Evolutionary conservation across 2,888 invertebrate species (phyloP).

Genomic region (Sialis fuliginosa): DNA sequence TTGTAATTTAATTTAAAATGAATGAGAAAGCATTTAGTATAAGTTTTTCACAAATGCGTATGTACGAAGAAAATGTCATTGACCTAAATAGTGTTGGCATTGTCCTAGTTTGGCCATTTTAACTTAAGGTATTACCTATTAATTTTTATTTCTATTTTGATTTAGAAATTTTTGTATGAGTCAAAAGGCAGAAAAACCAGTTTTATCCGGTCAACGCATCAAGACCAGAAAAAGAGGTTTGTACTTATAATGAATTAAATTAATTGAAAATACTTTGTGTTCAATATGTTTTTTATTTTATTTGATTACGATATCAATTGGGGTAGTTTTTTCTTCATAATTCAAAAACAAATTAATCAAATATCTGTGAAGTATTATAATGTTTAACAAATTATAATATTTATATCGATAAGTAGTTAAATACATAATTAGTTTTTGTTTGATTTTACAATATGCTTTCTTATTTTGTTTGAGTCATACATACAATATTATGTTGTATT

Average conservation of each 20-base stretch:
- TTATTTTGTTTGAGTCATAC: too few species aligned
- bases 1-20: neutral
- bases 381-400: too few species aligned
- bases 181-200: conserved; percentile 99
- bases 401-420: too few species aligned
- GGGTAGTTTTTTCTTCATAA: too few species aligned
- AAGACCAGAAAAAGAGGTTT: conserved; percentile 99
- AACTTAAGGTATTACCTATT: conserved; percentile 7
- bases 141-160: neutral
- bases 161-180: conserved; percentile 77
- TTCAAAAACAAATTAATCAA: too few species aligned
- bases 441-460: too few species aligned
- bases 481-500: too few species aligned
- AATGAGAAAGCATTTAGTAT: neutral
- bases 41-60: neutral
- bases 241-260: conserved; percentile 11
- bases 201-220: conserved; percentile 99
- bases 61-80: conserved; percentile 2
- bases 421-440: too few species aligned
- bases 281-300: too few species aligned
- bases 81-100: conserved; percentile 6
- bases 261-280: too few species aligned
- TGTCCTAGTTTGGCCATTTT: conserved; percentile 6
- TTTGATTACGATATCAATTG: too few species aligned
- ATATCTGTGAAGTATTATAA: too few species aligned